Evolutionary conservation across 2,888 invertebrate species (phyloP).

Genomic region (Choreutis nemorana): DNA sequence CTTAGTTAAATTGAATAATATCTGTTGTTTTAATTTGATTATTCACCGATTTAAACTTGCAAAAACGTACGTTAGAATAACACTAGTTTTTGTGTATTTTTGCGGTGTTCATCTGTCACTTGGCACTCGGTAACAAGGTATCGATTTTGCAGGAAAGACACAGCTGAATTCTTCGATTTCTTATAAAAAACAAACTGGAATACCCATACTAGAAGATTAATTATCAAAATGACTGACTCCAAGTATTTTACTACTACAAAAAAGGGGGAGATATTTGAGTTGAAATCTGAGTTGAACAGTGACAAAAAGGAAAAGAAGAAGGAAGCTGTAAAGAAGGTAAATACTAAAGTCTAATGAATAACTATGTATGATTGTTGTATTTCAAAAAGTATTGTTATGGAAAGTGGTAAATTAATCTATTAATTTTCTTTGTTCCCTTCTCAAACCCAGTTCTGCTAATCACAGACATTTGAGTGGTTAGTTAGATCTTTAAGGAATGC

Average conservation of each 20-base stretch:
- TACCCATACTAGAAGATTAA: too few relatives aligned
- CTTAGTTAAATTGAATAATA: neutral
- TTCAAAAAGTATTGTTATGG: conserved; percentile 3
- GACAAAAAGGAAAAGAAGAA: conserved; percentile 99
- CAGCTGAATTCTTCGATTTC: conserved; percentile 14
- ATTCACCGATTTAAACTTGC: too few relatives aligned
- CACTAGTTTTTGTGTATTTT: too few relatives aligned
- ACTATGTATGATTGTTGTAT: conserved; percentile 2
- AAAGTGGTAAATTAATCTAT: conserved; percentile 1
- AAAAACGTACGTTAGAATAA: too few relatives aligned
- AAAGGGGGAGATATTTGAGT: conserved; percentile 99
- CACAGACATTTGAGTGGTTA: too few relatives aligned
- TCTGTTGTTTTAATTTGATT: too few relatives aligned
- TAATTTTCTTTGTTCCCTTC: conserved; percentile 10
- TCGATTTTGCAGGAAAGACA: conserved; percentile 29
- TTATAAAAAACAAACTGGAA: too few relatives aligned
- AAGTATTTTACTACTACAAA: conserved; percentile 99
- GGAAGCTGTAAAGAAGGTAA: conserved; percentile 99
- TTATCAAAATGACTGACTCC: conserved; percentile 93
- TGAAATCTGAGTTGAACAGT: conserved; percentile 98
- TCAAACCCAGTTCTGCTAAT: too few relatives aligned
- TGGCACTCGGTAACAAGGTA: too few relatives aligned
- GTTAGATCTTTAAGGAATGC: too few relatives aligned
- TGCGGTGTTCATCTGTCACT: too few relatives aligned
- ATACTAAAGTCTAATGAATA: conserved; percentile 10